Evolutionary conservation across 2,113 vertebrate species (phyloP).

Genomic region (Brachypodius melanocephalos): DNA sequence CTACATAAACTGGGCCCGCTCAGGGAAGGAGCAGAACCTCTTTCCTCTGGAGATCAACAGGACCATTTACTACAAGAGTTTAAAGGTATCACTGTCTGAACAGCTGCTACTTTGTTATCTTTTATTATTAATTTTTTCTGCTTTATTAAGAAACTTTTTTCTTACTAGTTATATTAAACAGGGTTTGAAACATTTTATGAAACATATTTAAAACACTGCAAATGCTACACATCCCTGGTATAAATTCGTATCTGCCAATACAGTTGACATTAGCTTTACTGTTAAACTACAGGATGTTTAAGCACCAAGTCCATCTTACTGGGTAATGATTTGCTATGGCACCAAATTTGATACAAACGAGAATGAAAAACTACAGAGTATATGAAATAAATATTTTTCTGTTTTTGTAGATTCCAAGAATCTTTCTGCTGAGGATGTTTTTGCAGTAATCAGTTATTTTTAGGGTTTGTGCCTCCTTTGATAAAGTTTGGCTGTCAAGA

Average conservation of each 20-base stretch:
- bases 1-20: conserved; percentile 91
- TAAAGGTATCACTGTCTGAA: conserved; percentile 77
- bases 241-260: neutral
- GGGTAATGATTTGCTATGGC: neutral
- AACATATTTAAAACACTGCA: neutral
- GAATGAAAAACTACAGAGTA: neutral
- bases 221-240: neutral
- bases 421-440: neutral
- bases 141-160: neutral
- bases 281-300: neutral
- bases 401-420: neutral
- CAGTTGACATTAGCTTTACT: neutral
- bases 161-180: neutral
- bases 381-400: neutral
- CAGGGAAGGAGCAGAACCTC: conserved; percentile 88
- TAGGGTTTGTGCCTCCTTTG: neutral
- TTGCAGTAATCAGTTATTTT: neutral
- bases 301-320: accelerated
- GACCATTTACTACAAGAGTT: conserved; percentile 92
- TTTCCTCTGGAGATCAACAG: conserved; percentile 93
- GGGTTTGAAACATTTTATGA: neutral
- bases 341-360: neutral
- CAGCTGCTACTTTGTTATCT: neutral
- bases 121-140: neutral
- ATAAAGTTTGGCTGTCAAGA: neutral